phyloP scores from a whole-genome alignment of 2,113 vertebrate genomes.

The Pampusana beccarii region DNA sequence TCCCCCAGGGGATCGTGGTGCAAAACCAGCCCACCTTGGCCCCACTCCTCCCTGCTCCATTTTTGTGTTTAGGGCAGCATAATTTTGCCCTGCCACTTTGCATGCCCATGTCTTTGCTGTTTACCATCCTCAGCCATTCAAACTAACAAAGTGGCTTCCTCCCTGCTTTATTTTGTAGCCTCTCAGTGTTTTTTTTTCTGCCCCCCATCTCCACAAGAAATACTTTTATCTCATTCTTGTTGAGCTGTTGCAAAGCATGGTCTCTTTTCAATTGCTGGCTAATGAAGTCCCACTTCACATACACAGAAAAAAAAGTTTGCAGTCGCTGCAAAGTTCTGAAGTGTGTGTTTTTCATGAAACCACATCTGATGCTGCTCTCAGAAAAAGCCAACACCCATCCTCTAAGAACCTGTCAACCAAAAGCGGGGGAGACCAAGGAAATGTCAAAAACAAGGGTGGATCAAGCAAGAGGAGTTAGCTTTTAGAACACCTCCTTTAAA shows the following conservation, averaged over 20 bases:
- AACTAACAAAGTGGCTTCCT: background rate
- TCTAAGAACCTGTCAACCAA: slow-evolving; percentile 43
- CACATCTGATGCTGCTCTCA: background rate
- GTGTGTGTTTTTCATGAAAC: background rate
- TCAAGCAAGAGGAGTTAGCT: background rate
- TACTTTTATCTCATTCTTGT: background rate
- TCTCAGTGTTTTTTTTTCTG: background rate
- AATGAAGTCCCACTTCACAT: background rate
- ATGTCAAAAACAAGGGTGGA: slow-evolving; percentile 66
- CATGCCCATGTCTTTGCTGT: background rate
- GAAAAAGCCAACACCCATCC: slow-evolving; percentile 60
- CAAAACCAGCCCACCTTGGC: background rate
- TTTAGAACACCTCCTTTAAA: background rate
- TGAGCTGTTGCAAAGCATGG: background rate
- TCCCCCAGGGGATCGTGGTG: accelerated
- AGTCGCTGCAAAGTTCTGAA: background rate
- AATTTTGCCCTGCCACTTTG: background rate
- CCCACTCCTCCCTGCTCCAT: background rate
- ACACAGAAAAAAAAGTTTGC: background rate
- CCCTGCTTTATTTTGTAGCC: background rate
- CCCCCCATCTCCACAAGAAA: background rate
- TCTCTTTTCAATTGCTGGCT: background rate
- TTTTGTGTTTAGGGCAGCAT: background rate
- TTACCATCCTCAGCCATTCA: background rate
- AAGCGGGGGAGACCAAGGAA: background rate